Conservation (phyloP, 2,888 invertebrate genomes). For the Leptopterna dolabrata region DNA sequence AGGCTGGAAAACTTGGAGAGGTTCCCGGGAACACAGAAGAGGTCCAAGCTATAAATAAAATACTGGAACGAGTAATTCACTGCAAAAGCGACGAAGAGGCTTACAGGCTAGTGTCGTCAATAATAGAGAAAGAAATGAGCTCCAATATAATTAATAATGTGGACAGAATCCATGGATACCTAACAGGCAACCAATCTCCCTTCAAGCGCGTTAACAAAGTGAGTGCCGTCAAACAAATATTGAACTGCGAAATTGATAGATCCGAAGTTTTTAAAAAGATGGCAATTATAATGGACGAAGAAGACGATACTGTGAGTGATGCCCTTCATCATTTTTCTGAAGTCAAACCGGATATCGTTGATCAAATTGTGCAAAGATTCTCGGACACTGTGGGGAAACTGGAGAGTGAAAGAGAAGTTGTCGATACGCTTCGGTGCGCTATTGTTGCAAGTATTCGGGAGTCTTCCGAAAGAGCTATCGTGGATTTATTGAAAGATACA, state of each 20-base stretch:
- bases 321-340: slow-evolving; percentile 76
- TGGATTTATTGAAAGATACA: slow-evolving; percentile 70
- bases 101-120: slow-evolving; percentile 71
- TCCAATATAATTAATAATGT: slow-evolving; percentile 57
- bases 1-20: slow-evolving; percentile 56
- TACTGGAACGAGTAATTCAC: slow-evolving; percentile 65
- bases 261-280: slow-evolving; percentile 75
- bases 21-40: slow-evolving; percentile 56
- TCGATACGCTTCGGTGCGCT: slow-evolving; percentile 75
- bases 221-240: slow-evolving; percentile 70
- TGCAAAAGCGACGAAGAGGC: slow-evolving; percentile 70
- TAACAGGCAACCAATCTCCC: slow-evolving; percentile 57
- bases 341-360: slow-evolving; percentile 73
- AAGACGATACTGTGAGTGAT: slow-evolving; percentile 68
- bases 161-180: slow-evolving; percentile 59
- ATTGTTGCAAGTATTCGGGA: slow-evolving; percentile 76
- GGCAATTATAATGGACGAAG: slow-evolving; percentile 73
- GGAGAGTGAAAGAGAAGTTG: slow-evolving; percentile 74
- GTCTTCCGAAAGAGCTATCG: slow-evolving; percentile 72
- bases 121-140: slow-evolving; percentile 65
- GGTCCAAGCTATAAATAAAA: slow-evolving; percentile 58
- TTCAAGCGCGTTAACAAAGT: slow-evolving; percentile 67
- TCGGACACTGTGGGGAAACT: slow-evolving; percentile 65
- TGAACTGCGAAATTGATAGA: slow-evolving; percentile 71
- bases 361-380: slow-evolving; percentile 73